Percentiles rank a stretch among this genome's conserved stretches.
Evolutionary conservation across 2,113 vertebrate genomes (phyloP).

Genomic region (Lepidothrix coronata): DNA sequence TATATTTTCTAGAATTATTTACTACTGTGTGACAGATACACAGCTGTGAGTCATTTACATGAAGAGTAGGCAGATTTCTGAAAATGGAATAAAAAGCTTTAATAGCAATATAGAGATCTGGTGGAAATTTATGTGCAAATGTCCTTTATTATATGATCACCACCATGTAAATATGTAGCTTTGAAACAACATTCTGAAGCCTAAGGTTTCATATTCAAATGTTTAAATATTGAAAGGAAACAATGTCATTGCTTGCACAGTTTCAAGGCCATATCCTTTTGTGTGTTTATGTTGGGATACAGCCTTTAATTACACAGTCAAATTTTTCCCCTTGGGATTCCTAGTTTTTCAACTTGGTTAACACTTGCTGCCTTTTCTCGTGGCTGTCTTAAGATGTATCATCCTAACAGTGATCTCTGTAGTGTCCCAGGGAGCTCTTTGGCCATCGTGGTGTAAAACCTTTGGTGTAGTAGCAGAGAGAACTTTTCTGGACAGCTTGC

Average conservation of each 20-base stretch:
- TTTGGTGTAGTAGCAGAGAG: background rate
- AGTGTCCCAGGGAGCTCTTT: background rate
- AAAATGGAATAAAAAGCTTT: background rate
- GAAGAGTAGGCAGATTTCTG: slow-evolving; percentile 1
- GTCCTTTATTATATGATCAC: background rate
- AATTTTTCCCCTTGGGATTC: background rate
- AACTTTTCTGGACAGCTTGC: background rate
- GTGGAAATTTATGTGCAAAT: background rate
- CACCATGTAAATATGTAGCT: background rate
- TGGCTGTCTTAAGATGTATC: background rate
- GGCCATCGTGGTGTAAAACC: background rate
- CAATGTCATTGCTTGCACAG: background rate
- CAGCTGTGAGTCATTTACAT: slow-evolving; percentile 41
- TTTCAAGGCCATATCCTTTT: background rate
- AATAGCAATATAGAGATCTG: background rate
- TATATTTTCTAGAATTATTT: slow-evolving; percentile 29
- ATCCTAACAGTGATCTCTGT: background rate
- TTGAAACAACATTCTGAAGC: background rate
- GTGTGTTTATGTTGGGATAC: background rate
- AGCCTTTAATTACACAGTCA: slow-evolving; percentile 1
- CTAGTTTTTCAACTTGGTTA: background rate
- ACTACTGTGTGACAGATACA: background rate
- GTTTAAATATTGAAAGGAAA: background rate
- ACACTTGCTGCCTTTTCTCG: background rate
- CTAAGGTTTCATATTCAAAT: background rate